Conservation (phyloP, 1,140 invertebrate species). For the Cotesia vestalis region DNA sequence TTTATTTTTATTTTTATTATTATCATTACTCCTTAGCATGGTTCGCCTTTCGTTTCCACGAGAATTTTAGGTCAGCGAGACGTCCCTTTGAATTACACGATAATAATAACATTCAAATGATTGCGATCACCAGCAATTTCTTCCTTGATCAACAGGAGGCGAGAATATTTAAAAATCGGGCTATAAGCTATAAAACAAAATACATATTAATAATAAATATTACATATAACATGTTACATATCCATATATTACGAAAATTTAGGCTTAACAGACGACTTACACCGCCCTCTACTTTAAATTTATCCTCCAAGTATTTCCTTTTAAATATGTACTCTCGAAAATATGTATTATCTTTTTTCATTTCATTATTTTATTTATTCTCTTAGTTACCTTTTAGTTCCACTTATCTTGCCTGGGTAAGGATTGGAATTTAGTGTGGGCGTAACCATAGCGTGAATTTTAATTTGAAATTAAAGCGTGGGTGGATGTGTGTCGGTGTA, state of each 20-base stretch:
- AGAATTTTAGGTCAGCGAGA: constrained; percentile 40
- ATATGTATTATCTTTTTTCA: neutral
- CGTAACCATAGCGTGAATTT: constrained; percentile 55
- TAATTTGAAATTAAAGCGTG: constrained; percentile 56
- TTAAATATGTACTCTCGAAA: neutral
- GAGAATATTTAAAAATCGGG: neutral
- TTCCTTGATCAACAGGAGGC: constrained; percentile 5
- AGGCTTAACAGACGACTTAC: neutral
- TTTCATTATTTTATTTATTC: neutral
- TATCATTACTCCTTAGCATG: neutral
- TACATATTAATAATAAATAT: neutral
- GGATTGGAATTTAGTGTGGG: constrained; percentile 33
- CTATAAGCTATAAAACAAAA: constrained; percentile 6
- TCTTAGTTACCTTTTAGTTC: constrained; percentile 4
- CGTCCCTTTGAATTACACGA: constrained; percentile 39
- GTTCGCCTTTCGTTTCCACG: constrained; percentile 11
- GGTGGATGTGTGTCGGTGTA: constrained; percentile 39
- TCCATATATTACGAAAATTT: constrained; percentile 8
- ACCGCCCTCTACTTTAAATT: too few relatives aligned
- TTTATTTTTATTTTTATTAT: neutral
- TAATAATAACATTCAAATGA: constrained; percentile 32
- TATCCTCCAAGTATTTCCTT: neutral
- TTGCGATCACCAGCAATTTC: constrained; percentile 14
- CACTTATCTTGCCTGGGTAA: constrained; percentile 1
- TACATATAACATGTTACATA: constrained; percentile 19